Evolutionary conservation across 1,140 invertebrate species (phyloP).

Genomic region (Chironomus striatipennis): DNA sequence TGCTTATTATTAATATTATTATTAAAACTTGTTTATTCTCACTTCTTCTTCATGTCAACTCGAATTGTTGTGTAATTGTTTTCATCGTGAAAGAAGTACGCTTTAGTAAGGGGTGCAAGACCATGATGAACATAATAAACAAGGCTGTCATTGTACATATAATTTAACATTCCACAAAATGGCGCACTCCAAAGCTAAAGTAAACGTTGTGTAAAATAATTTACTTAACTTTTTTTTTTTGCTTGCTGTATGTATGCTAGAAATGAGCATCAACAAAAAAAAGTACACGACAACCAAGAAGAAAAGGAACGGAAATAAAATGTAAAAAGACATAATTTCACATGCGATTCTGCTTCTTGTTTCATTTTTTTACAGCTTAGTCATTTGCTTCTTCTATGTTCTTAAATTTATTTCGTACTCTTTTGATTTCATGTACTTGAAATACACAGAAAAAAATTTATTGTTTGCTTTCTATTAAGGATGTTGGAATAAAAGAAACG

Average conservation of each 20-base stretch:
- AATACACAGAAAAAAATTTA: too few relatives aligned
- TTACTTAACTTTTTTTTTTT: too few relatives aligned
- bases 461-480: too few relatives aligned
- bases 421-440: neutral
- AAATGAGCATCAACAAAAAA: neutral
- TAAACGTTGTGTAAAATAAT: too few relatives aligned
- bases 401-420: neutral
- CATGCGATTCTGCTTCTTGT: neutral
- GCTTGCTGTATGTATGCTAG: neutral
- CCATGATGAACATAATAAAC: conserved; percentile 8
- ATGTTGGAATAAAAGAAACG: too few relatives aligned
- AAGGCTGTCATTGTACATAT: neutral
- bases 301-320: neutral
- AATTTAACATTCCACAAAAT: too few relatives aligned
- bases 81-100: neutral
- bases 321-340: neutral
- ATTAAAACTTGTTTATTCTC: neutral
- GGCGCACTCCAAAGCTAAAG: too few relatives aligned
- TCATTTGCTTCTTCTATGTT: neutral
- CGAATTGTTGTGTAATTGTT: conserved; percentile 5
- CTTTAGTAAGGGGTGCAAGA: neutral
- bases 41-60: neutral
- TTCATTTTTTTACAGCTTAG: neutral
- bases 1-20: neutral
- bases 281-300: neutral